Evolutionary conservation across 2,113 vertebrate genomes (phyloP).

Genomic region (Gorsachius goisagi): DNA sequence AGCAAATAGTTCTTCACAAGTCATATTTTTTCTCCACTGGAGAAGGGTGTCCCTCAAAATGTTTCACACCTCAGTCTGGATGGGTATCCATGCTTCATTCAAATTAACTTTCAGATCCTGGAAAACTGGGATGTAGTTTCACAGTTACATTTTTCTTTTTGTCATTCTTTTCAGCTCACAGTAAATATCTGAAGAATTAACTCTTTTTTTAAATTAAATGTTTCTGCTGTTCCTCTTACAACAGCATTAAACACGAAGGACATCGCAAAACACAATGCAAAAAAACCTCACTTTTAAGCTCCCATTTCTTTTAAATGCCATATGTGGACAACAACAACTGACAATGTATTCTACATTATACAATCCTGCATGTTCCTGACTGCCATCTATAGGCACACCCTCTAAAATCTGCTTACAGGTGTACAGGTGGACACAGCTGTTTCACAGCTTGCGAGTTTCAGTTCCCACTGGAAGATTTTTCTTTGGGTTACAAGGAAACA

Average conservation of each 20-base stretch:
- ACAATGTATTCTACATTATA: neutral
- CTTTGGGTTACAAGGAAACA: neutral
- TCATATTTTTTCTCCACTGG: neutral
- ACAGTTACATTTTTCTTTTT: neutral
- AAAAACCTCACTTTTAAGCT: neutral
- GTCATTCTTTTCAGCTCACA: neutral
- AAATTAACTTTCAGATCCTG: neutral
- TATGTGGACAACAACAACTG: neutral
- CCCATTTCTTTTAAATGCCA: neutral
- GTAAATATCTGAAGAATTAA: neutral
- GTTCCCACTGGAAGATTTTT: neutral
- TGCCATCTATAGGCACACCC: neutral
- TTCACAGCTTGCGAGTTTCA: neutral
- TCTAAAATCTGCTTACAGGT: neutral
- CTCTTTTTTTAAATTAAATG: neutral
- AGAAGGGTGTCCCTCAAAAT: neutral
- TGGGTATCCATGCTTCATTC: neutral
- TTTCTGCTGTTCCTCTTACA: neutral
- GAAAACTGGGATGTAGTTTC: neutral
- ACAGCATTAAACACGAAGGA: neutral
- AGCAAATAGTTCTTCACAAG: neutral
- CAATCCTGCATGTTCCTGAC: neutral
- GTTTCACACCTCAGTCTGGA: neutral
- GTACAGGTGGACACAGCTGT: neutral
- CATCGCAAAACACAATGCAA: neutral